Evolutionary conservation across 2,888 invertebrate species (phyloP).

Genomic region (Philereme vetulata): DNA sequence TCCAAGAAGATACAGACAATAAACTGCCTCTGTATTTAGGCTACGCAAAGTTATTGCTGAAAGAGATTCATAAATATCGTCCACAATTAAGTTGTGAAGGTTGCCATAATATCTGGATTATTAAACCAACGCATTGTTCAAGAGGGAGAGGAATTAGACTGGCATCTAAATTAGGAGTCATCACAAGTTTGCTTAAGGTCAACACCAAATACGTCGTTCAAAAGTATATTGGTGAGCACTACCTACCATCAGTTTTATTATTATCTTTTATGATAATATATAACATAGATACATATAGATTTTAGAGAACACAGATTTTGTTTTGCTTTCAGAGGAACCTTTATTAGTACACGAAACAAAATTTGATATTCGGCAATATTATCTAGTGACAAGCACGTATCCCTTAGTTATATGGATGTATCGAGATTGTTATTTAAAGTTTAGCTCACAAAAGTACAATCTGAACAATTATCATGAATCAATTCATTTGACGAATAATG

Average conservation of each 20-base stretch:
- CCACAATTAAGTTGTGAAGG: slow-evolving; percentile 90
- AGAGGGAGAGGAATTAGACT: slow-evolving; percentile 93
- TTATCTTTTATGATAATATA: neutral
- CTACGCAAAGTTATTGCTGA: slow-evolving; percentile 82
- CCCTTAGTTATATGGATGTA: slow-evolving; percentile 95
- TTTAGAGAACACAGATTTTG: no score
- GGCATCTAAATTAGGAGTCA: slow-evolving; percentile 89
- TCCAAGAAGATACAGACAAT: slow-evolving; percentile 65
- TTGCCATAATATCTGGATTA: slow-evolving; percentile 93
- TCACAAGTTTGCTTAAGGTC: slow-evolving; percentile 85
- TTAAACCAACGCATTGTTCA: slow-evolving; percentile 93
- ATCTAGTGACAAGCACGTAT: slow-evolving; percentile 90
- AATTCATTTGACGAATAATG: slow-evolving; percentile 94
- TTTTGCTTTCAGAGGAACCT: slow-evolving; percentile 87
- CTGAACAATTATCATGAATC: slow-evolving; percentile 91
- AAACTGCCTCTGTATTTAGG: slow-evolving; percentile 63
- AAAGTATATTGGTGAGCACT: slow-evolving; percentile 92
- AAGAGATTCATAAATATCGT: slow-evolving; percentile 83
- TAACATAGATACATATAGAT: no score
- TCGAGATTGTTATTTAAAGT: slow-evolving; percentile 92
- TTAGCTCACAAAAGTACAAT: slow-evolving; percentile 92
- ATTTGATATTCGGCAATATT: slow-evolving; percentile 96
- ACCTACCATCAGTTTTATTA: neutral
- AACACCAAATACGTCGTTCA: slow-evolving; percentile 90
- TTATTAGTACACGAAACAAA: slow-evolving; percentile 92